phyloP scores from a whole-genome alignment of 2,797 vertebrate genomes.

The Enteromius argenteus region DNA sequence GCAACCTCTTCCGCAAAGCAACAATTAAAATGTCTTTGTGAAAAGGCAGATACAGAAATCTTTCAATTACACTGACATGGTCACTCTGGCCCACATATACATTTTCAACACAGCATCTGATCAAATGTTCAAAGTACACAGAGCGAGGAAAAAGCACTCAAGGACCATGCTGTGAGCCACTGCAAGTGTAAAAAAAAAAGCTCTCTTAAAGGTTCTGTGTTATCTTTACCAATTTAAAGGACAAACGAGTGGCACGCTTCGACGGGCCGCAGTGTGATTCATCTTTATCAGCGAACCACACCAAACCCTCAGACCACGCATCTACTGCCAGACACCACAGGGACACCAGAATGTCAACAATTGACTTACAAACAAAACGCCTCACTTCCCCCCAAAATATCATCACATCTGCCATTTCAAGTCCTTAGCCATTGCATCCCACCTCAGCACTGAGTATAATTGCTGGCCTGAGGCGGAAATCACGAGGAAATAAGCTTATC shows the following conservation, averaged over 20 bases:
- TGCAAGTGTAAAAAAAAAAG: not conserved
- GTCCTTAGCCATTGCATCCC: constrained; percentile 35
- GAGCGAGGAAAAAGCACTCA: constrained; percentile 9
- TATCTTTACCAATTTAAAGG: constrained; percentile 55
- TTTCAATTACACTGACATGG: not conserved
- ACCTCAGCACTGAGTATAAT: constrained; percentile 48
- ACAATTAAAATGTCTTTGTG: constrained; percentile 21
- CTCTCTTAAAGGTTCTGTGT: constrained; percentile 46
- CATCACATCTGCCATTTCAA: constrained; percentile 49
- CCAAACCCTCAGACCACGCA: constrained; percentile 41
- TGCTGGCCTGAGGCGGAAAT: constrained; percentile 46
- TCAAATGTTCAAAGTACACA: constrained; percentile 3
- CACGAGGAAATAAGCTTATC: constrained; percentile 51
- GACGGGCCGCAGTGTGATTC: constrained; percentile 36
- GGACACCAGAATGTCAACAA: constrained; percentile 57
- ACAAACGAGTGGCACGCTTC: constrained; percentile 47
- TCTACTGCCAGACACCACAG: constrained; percentile 30
- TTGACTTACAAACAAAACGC: constrained; percentile 51
- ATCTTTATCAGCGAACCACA: constrained; percentile 56
- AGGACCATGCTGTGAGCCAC: constrained; percentile 20
- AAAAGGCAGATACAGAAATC: constrained; percentile 8
- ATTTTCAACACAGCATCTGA: constrained; percentile 13
- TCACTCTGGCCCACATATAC: constrained; percentile 4
- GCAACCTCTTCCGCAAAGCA: not conserved
- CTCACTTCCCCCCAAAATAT: constrained; percentile 49